Percentiles rank a stretch among this genome's conserved stretches.
Conservation (phyloP, 2,888 invertebrate species). For the Yponomeuta sedellus region DNA sequence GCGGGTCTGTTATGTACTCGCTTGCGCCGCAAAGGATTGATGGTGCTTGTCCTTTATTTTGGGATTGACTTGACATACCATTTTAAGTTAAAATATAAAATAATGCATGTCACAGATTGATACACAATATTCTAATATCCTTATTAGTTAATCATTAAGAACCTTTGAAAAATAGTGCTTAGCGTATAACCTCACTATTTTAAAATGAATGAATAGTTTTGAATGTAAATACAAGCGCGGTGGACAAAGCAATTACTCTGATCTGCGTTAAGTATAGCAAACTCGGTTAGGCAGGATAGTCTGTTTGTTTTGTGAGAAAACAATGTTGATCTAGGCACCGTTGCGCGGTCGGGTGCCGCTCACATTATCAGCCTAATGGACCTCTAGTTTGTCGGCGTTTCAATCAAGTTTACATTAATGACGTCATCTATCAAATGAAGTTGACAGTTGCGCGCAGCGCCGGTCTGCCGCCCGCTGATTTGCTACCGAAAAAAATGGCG, state of each 20-base stretch:
- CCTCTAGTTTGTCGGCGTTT: slow-evolving; percentile 41
- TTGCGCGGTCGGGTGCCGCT: not conserved
- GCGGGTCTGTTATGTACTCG: slow-evolving; percentile 36
- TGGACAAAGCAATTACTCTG: not conserved
- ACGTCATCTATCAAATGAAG: slow-evolving; percentile 61
- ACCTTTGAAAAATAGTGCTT: too few relatives aligned
- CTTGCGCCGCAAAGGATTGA: slow-evolving; percentile 58
- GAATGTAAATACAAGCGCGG: not conserved
- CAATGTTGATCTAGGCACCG: not conserved
- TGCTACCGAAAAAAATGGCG: not conserved
- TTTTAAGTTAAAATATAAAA: too few relatives aligned
- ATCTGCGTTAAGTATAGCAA: not conserved
- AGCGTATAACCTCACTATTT: too few relatives aligned
- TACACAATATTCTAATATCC: too few relatives aligned
- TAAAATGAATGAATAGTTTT: not conserved
- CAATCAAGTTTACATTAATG: slow-evolving; percentile 52
- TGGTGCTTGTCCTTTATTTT: slow-evolving; percentile 47
- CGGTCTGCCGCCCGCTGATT: slow-evolving; percentile 18
- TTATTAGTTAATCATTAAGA: too few relatives aligned
- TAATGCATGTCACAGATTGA: too few relatives aligned
- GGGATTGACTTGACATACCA: slow-evolving; percentile 43
- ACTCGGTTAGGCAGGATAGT: not conserved
- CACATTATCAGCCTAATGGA: slow-evolving; percentile 26
- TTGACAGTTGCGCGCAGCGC: slow-evolving; percentile 49
- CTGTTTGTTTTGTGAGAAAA: slow-evolving; percentile 3